phyloP scores from a whole-genome alignment of 2,888 invertebrate species.

The Mesopsocus fuscifrons region DNA sequence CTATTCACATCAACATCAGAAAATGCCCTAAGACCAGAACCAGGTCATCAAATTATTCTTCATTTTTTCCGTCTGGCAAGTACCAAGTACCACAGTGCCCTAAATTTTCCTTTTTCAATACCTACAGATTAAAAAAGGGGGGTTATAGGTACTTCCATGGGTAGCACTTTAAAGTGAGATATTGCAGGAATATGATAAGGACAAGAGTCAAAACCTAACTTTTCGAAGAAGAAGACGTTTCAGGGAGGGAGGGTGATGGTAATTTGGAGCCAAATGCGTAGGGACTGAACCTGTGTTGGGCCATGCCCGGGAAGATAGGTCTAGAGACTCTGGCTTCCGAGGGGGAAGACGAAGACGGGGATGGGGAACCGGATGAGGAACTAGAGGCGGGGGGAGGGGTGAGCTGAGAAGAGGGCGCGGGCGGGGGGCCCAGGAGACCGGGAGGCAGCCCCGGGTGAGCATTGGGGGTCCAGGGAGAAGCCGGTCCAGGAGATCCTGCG shows the following conservation, averaged over 20 bases:
- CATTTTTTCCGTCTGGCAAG: too few relatives aligned
- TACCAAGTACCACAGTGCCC: too few relatives aligned
- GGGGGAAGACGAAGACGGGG: slow-evolving; percentile 19
- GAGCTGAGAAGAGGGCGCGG: slow-evolving; percentile 22
- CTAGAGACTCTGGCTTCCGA: slow-evolving; percentile 27
- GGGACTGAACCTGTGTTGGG: slow-evolving; percentile 27
- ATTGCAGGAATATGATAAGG: too few relatives aligned
- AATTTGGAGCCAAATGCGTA: slow-evolving; percentile 20
- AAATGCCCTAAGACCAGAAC: too few relatives aligned
- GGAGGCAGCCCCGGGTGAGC: slow-evolving; percentile 25
- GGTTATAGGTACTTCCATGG: too few relatives aligned
- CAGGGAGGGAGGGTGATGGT: slow-evolving; percentile 6
- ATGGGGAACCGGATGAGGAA: slow-evolving; percentile 40
- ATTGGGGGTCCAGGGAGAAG: slow-evolving; percentile 22
- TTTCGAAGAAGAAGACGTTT: background rate
- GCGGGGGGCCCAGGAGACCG: slow-evolving; percentile 22
- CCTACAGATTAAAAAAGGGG: too few relatives aligned
- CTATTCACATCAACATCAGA: too few relatives aligned
- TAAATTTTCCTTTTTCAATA: too few relatives aligned
- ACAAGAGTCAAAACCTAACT: too few relatives aligned
- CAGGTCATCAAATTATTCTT: too few relatives aligned
- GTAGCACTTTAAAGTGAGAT: too few relatives aligned
- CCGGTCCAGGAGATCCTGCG: slow-evolving; percentile 18
- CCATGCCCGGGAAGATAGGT: slow-evolving; percentile 25
- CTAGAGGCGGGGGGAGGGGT: slow-evolving; percentile 31